Evolutionary conservation across 2,888 invertebrate genomes (phyloP).

Genomic region (Scaptodrosophila latifasciaeformis): DNA sequence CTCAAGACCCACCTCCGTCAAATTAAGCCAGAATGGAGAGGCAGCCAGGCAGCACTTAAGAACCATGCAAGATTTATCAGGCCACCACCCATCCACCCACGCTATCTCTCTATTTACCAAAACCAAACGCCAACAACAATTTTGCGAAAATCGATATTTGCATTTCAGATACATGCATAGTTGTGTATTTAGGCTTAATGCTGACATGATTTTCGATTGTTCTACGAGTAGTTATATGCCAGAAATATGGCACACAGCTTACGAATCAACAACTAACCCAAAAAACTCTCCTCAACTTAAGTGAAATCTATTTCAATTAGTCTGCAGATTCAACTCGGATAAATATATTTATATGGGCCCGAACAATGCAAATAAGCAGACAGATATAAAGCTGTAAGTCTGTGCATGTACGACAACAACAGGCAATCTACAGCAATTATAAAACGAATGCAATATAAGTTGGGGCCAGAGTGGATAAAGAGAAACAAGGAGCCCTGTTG

Average conservation of each 20-base stretch:
- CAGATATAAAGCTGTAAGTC: slow-evolving; percentile 23
- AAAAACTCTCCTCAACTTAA: too few relatives aligned
- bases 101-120: too few relatives aligned
- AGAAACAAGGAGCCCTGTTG: slow-evolving; percentile 14
- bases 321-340: slow-evolving; percentile 40
- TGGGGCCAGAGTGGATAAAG: background rate
- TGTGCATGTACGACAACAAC: background rate
- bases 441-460: background rate
- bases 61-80: too few relatives aligned
- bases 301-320: slow-evolving; percentile 61
- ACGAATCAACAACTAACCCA: too few relatives aligned
- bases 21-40: too few relatives aligned
- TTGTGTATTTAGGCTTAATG: slow-evolving; percentile 37
- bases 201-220: slow-evolving; percentile 40
- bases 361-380: slow-evolving; percentile 44
- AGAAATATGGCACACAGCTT: background rate
- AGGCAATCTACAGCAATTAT: slow-evolving; percentile 33
- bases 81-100: too few relatives aligned
- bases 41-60: too few relatives aligned
- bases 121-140: too few relatives aligned
- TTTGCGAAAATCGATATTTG: too few relatives aligned
- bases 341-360: background rate
- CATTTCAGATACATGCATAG: slow-evolving; percentile 22
- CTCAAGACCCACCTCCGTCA: too few relatives aligned
- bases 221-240: background rate